phyloP scores from a whole-genome alignment of 2,113 vertebrate genomes.

The Plestiodon gilberti region DNA sequence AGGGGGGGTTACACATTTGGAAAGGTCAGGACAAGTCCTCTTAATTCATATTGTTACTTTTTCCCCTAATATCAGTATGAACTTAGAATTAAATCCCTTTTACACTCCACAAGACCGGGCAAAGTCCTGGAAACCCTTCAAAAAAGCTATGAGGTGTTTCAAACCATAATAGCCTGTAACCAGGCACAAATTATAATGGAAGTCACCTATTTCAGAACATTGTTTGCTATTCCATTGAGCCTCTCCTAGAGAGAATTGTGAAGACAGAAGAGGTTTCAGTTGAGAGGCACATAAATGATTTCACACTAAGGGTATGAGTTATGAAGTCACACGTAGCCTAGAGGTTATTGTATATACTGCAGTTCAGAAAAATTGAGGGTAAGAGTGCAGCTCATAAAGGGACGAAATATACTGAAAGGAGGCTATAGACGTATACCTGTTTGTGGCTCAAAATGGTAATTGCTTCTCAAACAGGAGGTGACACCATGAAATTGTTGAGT shows the following conservation, averaged over 20 bases:
- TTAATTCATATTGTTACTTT: background rate
- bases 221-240: background rate
- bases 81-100: background rate
- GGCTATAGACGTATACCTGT: background rate
- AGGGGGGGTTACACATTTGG: too few relatives aligned
- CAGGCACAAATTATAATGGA: background rate
- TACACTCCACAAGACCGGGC: background rate
- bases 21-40: background rate
- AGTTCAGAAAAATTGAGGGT: background rate
- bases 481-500: background rate
- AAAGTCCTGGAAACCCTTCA: background rate
- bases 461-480: background rate
- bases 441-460: background rate
- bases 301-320: background rate
- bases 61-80: background rate
- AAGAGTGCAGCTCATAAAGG: background rate
- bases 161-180: background rate
- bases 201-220: background rate
- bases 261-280: background rate
- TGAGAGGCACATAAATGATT: conserved; percentile 9
- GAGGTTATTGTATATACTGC: background rate
- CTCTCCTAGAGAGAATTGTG: background rate
- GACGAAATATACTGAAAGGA: background rate
- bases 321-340: background rate
- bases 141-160: background rate